These are phyloP conservation scores for Nyleta sp. DNA, from an alignment of 2,888 invertebrate genomes.

Conservation along the genomic window DNA sequence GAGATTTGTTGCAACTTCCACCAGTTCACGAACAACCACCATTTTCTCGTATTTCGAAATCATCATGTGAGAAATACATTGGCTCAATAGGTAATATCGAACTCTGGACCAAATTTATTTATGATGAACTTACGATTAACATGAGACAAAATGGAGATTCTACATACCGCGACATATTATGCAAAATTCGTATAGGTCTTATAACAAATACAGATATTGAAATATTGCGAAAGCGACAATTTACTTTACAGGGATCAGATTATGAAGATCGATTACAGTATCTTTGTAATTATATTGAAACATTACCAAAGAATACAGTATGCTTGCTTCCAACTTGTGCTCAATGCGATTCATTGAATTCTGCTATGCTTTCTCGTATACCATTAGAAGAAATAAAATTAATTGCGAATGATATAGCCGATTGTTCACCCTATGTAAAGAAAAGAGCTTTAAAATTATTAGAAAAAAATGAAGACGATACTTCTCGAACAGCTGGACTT, in stretches of 20 bases:
- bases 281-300: constrained; percentile 31
- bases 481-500: constrained; percentile 29
- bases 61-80: too few species aligned
- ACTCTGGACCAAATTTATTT: constrained; percentile 71
- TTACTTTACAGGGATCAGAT: constrained; percentile 13
- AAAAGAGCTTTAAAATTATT: constrained; percentile 61
- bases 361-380: constrained; percentile 62
- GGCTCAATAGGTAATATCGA: constrained; percentile 21
- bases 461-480: constrained; percentile 55
- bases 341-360: constrained; percentile 15
- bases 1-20: constrained; percentile 69
- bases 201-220: constrained; percentile 27
- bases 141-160: constrained; percentile 69
- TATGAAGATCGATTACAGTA: constrained; percentile 12
- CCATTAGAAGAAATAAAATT: constrained; percentile 40
- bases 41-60: too few species aligned
- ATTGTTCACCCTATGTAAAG: constrained; percentile 56
- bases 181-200: constrained; percentile 52
- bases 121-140: constrained; percentile 73
- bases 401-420: constrained; percentile 61
- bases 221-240: constrained; percentile 23
- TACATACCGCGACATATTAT: constrained; percentile 68
- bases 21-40: too few species aligned
- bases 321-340: constrained; percentile 11
- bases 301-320: constrained; percentile 1